Percentiles rank a stretch among this genome's conserved stretches.
Evolutionary conservation across 2,113 vertebrate genomes (phyloP).

Genomic region (Tor tambroides): DNA sequence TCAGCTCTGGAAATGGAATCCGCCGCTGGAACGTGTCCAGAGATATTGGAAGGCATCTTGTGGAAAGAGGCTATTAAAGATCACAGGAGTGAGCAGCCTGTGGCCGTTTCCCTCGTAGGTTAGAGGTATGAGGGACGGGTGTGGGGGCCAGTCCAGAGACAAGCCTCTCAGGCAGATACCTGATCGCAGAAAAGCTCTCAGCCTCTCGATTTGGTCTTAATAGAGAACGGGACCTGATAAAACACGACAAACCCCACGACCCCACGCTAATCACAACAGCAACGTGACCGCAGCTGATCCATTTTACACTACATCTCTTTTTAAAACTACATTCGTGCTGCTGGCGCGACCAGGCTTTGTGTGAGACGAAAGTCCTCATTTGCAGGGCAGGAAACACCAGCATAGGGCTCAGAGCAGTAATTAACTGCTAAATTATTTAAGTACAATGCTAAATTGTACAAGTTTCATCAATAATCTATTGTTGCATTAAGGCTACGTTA

Average conservation of each 20-base stretch:
- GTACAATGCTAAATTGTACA: constrained; percentile 49
- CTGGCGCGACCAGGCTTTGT: background rate
- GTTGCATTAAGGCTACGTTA: constrained; percentile 39
- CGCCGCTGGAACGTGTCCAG: constrained; percentile 46
- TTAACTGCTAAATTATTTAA: constrained; percentile 57
- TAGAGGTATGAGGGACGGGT: constrained; percentile 30
- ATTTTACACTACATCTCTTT: constrained; percentile 47
- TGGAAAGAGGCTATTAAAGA: constrained; percentile 53
- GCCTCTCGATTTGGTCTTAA: constrained; percentile 49
- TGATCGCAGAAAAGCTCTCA: constrained; percentile 47
- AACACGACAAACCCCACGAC: constrained; percentile 45
- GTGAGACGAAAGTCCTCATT: constrained; percentile 38
- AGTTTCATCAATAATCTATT: constrained; percentile 57
- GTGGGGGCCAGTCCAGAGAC: constrained; percentile 25
- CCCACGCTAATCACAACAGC: constrained; percentile 32
- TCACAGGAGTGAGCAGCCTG: constrained; percentile 33
- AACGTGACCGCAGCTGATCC: constrained; percentile 46
- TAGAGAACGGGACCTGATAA: constrained; percentile 50
- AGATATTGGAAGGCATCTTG: constrained; percentile 54
- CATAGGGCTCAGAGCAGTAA: constrained; percentile 50
- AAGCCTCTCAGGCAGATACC: constrained; percentile 45
- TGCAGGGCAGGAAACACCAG: constrained; percentile 36
- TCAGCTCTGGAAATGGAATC: constrained; percentile 51
- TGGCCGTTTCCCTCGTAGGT: constrained; percentile 33
- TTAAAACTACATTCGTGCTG: constrained; percentile 14